Conservation (phyloP, 1,140 invertebrate genomes). For the Drosophila miranda region DNA sequence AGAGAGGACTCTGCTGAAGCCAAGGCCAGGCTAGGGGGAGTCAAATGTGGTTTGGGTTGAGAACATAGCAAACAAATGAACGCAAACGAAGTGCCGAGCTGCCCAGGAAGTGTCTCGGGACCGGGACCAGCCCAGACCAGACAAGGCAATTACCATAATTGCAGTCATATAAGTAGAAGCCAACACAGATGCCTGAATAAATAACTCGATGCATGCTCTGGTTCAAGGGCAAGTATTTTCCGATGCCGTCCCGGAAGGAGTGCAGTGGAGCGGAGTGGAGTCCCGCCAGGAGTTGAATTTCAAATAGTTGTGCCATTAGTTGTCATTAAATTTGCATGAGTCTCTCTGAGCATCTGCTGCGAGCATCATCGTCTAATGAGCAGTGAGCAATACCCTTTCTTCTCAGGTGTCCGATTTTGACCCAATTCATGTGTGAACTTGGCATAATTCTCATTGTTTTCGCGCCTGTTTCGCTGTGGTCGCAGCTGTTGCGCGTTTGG, state of each 20-base stretch:
- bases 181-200: constrained; percentile 26
- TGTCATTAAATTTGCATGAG: constrained; percentile 35
- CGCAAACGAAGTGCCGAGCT: constrained; percentile 2
- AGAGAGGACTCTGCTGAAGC: constrained; percentile 10
- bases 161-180: constrained; percentile 21
- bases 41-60: not conserved
- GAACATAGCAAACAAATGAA: constrained; percentile 18
- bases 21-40: constrained; percentile 24
- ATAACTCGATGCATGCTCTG: constrained; percentile 5
- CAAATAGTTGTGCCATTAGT: constrained; percentile 38
- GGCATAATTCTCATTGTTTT: constrained; percentile 61
- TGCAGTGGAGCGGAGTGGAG: not conserved
- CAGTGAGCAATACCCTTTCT: constrained; percentile 9
- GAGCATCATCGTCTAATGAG: constrained; percentile 37
- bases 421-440: constrained; percentile 58
- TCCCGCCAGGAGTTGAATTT: constrained; percentile 6
- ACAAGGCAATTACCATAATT: constrained; percentile 46
- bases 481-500: constrained; percentile 42
- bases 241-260: constrained; percentile 3
- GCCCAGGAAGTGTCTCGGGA: not conserved
- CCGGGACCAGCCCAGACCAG: constrained; percentile 7
- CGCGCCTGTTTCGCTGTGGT: constrained; percentile 12
- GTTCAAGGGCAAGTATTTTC: constrained; percentile 20
- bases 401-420: constrained; percentile 47
- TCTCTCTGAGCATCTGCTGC: constrained; percentile 7